Conservation (phyloP, 2,113 vertebrate species). For the Poeciliopsis prolifica region DNA sequence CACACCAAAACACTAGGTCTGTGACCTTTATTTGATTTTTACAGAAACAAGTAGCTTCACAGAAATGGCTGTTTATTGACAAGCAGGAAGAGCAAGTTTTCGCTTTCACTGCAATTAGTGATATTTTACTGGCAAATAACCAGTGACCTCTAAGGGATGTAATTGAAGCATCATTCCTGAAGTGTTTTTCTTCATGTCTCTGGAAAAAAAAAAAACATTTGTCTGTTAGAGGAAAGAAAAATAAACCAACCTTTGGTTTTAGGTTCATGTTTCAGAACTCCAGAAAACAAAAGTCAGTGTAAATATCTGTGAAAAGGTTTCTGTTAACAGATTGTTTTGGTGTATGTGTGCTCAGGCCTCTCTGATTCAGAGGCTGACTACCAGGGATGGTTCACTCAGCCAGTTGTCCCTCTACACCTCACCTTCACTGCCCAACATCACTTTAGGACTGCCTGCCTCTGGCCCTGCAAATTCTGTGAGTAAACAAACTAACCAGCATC, state of each 20-base stretch:
- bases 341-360: slow-evolving; percentile 79
- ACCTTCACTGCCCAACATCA: slow-evolving; percentile 97
- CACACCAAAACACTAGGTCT: not conserved
- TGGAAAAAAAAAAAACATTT: too few species aligned
- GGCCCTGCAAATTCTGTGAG: slow-evolving; percentile 88
- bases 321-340: slow-evolving; percentile 2
- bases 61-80: not conserved
- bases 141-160: too few species aligned
- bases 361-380: slow-evolving; percentile 88
- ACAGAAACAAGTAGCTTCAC: not conserved
- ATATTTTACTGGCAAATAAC: too few species aligned
- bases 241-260: too few species aligned
- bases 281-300: not conserved
- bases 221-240: too few species aligned
- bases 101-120: not conserved
- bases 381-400: slow-evolving; percentile 86
- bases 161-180: not conserved
- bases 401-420: slow-evolving; percentile 96
- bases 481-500: slow-evolving; percentile 30
- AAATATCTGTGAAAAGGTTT: not conserved
- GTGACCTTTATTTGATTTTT: not conserved
- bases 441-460: slow-evolving; percentile 92
- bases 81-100: not conserved
- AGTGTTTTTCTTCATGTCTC: too few species aligned
- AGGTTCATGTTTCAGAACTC: too few species aligned